Base-by-base conservation (phyloP, 1,140 invertebrate genomes). In the Myzus persicae region DNA sequence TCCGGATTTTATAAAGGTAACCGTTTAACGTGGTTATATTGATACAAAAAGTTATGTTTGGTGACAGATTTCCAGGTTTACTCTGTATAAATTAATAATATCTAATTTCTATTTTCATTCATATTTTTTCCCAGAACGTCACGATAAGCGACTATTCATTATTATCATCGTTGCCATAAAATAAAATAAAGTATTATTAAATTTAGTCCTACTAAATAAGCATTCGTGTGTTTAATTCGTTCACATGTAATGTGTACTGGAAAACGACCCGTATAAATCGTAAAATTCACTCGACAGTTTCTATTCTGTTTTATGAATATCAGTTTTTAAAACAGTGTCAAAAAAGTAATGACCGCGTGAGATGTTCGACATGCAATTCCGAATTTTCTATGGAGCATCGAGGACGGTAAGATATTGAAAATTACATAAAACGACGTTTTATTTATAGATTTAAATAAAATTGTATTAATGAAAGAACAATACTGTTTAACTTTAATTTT, bases 361-460 rank as follows among this genome's bases (percentile, higher is more conserved):
- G 81, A 82, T 82, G 81, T 82, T 82, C 36, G 81, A 82, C 81
- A 40, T 82, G 81, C 81, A 82, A 82, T 82, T 82, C 38, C 38
- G 81, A 82, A 82, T 82, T 40, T 82, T 82, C 81, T 82, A 38
- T 82, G 38, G 81, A 82, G 81, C 38, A 82, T 38, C 81, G 81
- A 40, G 81, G 81, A 82, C 81, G 81, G 38, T 82, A 40, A 40
- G 82, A 85, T 85, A 85, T 44, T 85, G 82, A 85, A 85, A 85
- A 85, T 85, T 40, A 85, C 82, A 44, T 85, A 44, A 40, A 85
- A 85, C 31, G 82, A 42, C 42, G 42, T 42, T 42, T 42, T 42
- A 42, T 42, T 42, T 42, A 42, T 42, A 42, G 42, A 42, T 42
- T 42, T 42, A 42, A 42, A 42, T 42, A 42, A 42, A 42, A 42